A percentile compares a stretch with the other conserved stretches of the same genome.
These are phyloP conservation scores for Imbricaverruca yamaguchii DNA, from an alignment of 2,888 invertebrate genomes.

Conservation along the genomic window DNA sequence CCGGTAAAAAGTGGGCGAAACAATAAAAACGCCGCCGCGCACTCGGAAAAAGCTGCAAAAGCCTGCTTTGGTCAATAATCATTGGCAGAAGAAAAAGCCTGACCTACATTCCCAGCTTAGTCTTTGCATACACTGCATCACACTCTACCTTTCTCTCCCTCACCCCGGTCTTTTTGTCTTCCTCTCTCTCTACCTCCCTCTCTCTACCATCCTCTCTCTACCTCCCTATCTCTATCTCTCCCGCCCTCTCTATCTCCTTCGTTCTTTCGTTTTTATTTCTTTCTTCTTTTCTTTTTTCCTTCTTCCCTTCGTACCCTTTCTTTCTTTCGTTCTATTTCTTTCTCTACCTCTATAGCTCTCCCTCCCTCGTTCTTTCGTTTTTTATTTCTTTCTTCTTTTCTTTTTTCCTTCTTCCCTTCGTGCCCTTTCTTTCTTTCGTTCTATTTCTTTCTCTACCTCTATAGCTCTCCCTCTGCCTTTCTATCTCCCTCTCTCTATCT, in stretches of 20 bases:
- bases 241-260: neutral
- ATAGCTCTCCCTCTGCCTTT: no score
- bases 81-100: neutral
- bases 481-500: no score
- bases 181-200: neutral
- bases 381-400: no score
- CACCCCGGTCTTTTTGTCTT: neutral
- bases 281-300: no score
- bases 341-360: no score
- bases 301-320: no score
- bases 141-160: neutral
- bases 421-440: neutral
- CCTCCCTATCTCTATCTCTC: neutral
- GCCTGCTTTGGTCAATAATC: neutral
- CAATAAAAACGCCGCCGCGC: neutral
- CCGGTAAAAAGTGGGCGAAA: neutral
- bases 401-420: no score
- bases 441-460: neutral
- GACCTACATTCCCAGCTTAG: neutral
- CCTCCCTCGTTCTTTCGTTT: no score
- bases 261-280: neutral
- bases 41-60: neutral
- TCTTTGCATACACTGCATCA: neutral
- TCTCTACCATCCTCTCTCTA: neutral
- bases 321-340: no score